Percentiles rank a stretch among this genome's conserved stretches.
Conservation (phyloP, 1,140 invertebrate species). For the Brachionus rubens region DNA sequence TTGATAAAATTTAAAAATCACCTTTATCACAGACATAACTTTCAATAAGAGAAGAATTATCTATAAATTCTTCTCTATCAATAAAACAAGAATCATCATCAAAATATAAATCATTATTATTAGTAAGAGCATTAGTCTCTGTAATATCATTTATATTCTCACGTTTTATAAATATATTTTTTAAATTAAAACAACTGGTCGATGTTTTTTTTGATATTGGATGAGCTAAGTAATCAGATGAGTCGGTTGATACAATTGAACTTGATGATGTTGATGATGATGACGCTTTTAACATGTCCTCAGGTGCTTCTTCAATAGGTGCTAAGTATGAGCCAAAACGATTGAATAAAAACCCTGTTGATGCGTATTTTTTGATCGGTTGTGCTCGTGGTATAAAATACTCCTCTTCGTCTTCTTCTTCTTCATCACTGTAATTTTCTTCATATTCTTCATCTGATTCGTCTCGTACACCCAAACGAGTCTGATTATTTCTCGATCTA, state of each 20-base stretch:
- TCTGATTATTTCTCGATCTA: neutral
- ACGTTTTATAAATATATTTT: neutral
- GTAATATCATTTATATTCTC: neutral
- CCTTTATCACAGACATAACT: neutral
- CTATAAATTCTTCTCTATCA: conserved; percentile 26
- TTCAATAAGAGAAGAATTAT: conserved; percentile 30
- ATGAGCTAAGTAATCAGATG: conserved; percentile 1
- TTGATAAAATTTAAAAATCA: neutral
- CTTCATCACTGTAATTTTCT: neutral
- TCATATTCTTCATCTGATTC: neutral
- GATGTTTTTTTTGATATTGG: neutral
- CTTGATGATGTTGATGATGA: neutral
- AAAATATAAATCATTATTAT: neutral
- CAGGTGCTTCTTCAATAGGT: conserved; percentile 31
- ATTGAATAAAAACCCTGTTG: conserved; percentile 38
- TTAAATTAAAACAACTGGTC: conserved; percentile 23
- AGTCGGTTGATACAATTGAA: neutral
- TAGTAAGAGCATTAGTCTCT: neutral
- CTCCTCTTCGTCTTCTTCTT: neutral
- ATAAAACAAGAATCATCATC: conserved; percentile 2
- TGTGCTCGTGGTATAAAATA: neutral
- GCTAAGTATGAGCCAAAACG: conserved; percentile 27
- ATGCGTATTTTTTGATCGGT: conserved; percentile 28
- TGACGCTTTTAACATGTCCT: neutral
- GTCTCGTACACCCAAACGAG: neutral